Conservation (phyloP, 2,797 vertebrate genomes). For the Chelmon rostratus region DNA sequence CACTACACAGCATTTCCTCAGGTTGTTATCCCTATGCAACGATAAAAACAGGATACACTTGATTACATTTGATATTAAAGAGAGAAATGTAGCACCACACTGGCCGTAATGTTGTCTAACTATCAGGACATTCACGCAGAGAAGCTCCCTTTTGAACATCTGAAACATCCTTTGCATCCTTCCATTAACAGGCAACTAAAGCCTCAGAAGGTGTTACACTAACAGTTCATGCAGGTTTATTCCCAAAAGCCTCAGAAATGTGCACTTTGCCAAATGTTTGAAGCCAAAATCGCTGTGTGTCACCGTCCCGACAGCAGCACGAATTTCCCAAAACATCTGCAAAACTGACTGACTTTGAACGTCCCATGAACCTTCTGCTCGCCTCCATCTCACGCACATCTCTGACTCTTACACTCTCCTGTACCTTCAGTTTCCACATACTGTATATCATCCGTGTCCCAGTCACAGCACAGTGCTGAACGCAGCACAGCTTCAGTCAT, state of each 20-base stretch:
- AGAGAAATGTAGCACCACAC: slow-evolving; percentile 58
- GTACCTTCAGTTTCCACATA: slow-evolving; percentile 64
- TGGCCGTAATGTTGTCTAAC: slow-evolving; percentile 14
- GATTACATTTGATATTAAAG: slow-evolving; percentile 53
- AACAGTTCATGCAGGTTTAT: slow-evolving; percentile 14
- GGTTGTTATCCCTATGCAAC: slow-evolving; percentile 52
- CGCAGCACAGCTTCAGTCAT: slow-evolving; percentile 30
- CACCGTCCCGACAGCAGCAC: not conserved
- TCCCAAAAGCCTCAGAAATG: slow-evolving; percentile 9
- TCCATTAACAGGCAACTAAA: slow-evolving; percentile 10
- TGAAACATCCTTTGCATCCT: slow-evolving; percentile 9
- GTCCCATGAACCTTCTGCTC: slow-evolving; percentile 46
- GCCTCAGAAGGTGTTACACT: not conserved
- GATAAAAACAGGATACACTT: slow-evolving; percentile 51
- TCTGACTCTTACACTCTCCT: not conserved
- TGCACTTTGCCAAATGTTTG: not conserved
- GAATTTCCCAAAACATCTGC: slow-evolving; percentile 25
- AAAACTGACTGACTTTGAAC: slow-evolving; percentile 42
- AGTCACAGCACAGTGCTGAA: slow-evolving; percentile 11
- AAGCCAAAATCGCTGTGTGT: not conserved
- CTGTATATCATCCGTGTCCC: slow-evolving; percentile 43
- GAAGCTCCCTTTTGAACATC: slow-evolving; percentile 38
- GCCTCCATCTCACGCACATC: slow-evolving; percentile 5
- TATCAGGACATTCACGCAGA: slow-evolving; percentile 35
- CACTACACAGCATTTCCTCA: slow-evolving; percentile 43